Evolutionary conservation across 1,140 invertebrate genomes (phyloP).

Genomic region (Latrodectus geometricus): DNA sequence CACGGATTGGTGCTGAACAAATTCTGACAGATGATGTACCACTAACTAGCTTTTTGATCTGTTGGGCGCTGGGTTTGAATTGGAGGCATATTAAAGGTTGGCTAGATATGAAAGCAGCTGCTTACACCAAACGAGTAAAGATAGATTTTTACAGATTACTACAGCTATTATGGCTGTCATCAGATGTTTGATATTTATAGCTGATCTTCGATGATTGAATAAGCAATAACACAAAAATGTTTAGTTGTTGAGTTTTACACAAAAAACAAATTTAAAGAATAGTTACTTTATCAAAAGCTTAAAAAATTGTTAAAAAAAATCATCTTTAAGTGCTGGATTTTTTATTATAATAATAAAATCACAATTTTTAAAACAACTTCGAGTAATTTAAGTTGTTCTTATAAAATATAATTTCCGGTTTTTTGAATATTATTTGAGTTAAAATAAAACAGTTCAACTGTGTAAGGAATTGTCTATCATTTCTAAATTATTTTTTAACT

Average conservation of each 20-base stretch:
- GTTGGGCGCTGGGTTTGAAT: background rate
- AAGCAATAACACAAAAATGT: background rate
- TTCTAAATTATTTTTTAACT: too few species aligned
- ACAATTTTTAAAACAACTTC: too few species aligned
- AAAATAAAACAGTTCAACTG: too few species aligned
- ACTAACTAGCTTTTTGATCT: background rate
- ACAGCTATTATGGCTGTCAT: background rate
- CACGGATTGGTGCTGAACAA: background rate
- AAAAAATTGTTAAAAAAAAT: background rate
- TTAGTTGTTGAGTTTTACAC: background rate
- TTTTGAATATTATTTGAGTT: too few species aligned
- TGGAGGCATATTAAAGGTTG: background rate
- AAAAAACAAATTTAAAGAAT: too few species aligned
- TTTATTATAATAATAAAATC: background rate
- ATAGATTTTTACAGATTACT: background rate
- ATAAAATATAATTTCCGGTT: too few species aligned
- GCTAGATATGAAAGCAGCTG: background rate
- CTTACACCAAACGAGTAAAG: background rate
- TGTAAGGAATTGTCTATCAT: too few species aligned
- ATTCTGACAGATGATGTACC: background rate
- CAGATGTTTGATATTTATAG: background rate
- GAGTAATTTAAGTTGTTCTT: too few species aligned
- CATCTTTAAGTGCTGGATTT: background rate
- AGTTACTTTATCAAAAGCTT: too few species aligned
- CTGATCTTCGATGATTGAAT: background rate